phyloP scores from a whole-genome alignment of 2,797 vertebrate genomes.

The Cynodonichthys magdalenae region DNA sequence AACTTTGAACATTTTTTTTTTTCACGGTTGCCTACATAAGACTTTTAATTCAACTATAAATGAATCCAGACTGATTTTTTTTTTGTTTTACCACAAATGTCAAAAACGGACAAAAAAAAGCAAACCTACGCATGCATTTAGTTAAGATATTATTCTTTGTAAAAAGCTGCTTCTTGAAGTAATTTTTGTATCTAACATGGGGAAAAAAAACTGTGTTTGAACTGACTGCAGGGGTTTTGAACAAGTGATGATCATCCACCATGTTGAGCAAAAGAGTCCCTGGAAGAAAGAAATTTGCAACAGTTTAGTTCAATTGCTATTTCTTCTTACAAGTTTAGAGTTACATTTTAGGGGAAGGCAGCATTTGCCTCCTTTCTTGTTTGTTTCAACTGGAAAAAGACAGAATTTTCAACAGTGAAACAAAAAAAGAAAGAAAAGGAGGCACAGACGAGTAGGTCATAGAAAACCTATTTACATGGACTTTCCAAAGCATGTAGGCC shows the following conservation, averaged over 20 bases:
- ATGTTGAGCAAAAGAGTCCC: too few species aligned
- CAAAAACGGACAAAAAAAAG: too few species aligned
- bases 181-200: too few species aligned
- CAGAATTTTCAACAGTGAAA: slow-evolving; percentile 9
- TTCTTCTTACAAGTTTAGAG: neutral
- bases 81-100: neutral
- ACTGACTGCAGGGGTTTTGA: neutral
- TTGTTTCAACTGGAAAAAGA: slow-evolving; percentile 19
- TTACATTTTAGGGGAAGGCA: neutral
- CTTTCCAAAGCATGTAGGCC: slow-evolving; percentile 19
- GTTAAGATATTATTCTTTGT: neutral
- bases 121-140: neutral
- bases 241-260: neutral
- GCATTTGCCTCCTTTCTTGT: slow-evolving; percentile 8
- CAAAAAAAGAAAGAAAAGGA: slow-evolving; percentile 6
- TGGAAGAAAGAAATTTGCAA: too few species aligned
- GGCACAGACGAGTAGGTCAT: slow-evolving; percentile 13
- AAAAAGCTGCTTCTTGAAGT: neutral
- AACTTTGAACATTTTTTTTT: too few species aligned
- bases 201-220: neutral
- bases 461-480: slow-evolving; percentile 25
- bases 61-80: neutral
- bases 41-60: neutral
- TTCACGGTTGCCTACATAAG: neutral
- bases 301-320: neutral